phyloP scores from a whole-genome alignment of 2,888 invertebrate genomes.

The Troglohyphantes excavatus region DNA sequence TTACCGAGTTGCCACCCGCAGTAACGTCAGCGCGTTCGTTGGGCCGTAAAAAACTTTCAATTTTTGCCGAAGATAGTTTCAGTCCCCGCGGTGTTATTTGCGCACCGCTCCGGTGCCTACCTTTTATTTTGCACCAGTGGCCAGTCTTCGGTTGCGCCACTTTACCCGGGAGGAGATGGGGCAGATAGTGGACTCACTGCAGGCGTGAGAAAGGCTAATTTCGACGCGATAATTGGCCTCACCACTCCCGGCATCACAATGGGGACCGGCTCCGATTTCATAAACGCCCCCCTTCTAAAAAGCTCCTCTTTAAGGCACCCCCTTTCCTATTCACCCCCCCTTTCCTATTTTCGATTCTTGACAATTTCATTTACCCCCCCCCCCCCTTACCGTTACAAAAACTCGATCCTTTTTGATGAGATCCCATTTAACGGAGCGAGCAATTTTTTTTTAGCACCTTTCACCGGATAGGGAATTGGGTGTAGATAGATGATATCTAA shows the following conservation, averaged over 20 bases:
- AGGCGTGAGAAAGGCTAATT: slow-evolving; percentile 78
- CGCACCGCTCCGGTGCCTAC: background rate
- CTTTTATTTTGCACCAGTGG: slow-evolving; percentile 38
- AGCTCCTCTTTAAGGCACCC: slow-evolving; percentile 26
- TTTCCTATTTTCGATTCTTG: slow-evolving; percentile 8
- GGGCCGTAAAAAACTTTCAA: slow-evolving; percentile 72
- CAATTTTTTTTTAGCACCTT: too few species aligned
- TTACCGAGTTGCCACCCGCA: slow-evolving; percentile 61
- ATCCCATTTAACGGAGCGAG: slow-evolving; percentile 45
- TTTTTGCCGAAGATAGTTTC: slow-evolving; percentile 42
- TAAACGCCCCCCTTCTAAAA: slow-evolving; percentile 40
- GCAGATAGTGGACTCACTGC: slow-evolving; percentile 69
- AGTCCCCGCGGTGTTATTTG: slow-evolving; percentile 36
- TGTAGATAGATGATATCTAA: background rate
- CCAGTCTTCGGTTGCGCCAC: slow-evolving; percentile 65
- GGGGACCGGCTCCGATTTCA: slow-evolving; percentile 50
- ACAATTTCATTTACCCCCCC: slow-evolving; percentile 54
- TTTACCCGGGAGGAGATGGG: slow-evolving; percentile 3
- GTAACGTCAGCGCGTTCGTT: slow-evolving; percentile 46
- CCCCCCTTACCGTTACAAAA: slow-evolving; percentile 56
- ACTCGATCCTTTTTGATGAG: slow-evolving; percentile 52
- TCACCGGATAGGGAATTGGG: background rate
- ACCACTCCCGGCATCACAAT: slow-evolving; percentile 36
- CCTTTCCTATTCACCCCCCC: background rate
- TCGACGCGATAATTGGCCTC: slow-evolving; percentile 60